Evolutionary conservation across 2,113 vertebrate genomes (phyloP).

Genomic region (Sardina pilchardus): DNA sequence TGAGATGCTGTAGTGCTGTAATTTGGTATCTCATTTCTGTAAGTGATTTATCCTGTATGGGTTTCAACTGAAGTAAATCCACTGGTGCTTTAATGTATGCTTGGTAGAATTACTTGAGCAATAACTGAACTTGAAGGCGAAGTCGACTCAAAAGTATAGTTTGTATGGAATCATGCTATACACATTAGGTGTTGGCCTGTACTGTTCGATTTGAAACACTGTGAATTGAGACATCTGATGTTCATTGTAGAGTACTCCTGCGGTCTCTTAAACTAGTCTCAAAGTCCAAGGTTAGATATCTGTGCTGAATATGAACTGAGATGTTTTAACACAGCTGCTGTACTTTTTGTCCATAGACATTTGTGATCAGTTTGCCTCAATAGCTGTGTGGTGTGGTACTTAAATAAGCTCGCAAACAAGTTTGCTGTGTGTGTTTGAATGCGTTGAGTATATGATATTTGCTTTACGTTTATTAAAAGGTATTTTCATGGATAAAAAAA

Average conservation of each 20-base stretch:
- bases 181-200: slow-evolving; percentile 50
- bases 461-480: slow-evolving; percentile 1
- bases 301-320: slow-evolving; percentile 53
- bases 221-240: slow-evolving; percentile 61
- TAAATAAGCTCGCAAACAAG: slow-evolving; percentile 57
- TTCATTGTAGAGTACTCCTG: slow-evolving; percentile 41
- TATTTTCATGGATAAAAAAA: slow-evolving; percentile 8
- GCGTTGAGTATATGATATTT: slow-evolving; percentile 12
- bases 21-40: slow-evolving; percentile 37
- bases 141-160: slow-evolving; percentile 27
- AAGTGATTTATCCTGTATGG: slow-evolving; percentile 29
- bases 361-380: slow-evolving; percentile 57
- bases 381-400: slow-evolving; percentile 59
- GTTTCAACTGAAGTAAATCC: slow-evolving; percentile 41
- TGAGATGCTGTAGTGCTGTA: slow-evolving; percentile 32
- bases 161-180: slow-evolving; percentile 53
- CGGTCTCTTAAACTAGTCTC: slow-evolving; percentile 32
- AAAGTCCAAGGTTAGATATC: slow-evolving; percentile 49
- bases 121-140: slow-evolving; percentile 49
- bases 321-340: slow-evolving; percentile 55
- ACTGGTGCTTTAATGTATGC: slow-evolving; percentile 47
- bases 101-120: slow-evolving; percentile 45
- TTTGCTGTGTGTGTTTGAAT: slow-evolving; percentile 61
- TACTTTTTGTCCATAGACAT: slow-evolving; percentile 60
- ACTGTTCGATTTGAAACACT: slow-evolving; percentile 69